Evolutionary conservation across 2,113 vertebrate genomes (phyloP), one percentile per base, ranked within the genome.

Genomic region (Callithrix jacchus): DNA sequence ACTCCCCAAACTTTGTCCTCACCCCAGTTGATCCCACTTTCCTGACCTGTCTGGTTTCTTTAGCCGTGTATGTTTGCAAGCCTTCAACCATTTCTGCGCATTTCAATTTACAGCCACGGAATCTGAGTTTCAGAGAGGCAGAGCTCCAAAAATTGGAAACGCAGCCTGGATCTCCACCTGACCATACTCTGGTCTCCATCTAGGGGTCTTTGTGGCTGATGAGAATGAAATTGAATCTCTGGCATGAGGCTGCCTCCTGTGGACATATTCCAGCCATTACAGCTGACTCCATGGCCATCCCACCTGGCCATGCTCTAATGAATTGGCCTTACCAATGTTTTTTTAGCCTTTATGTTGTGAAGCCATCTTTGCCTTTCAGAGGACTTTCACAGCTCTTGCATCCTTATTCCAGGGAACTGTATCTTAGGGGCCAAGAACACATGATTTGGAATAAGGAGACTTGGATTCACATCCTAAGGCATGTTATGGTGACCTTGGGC

Each of bases 271-370:
- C 64, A 25, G 7, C 35, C 14, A 0, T 37, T 66, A 54, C 3
- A 40, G 32, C 86, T 30, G 89, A 45, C 58, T 27, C 64, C 61
- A 16, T 18, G 11, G 14, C 23, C 1, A 1, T 42, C 52, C 30
- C 20, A 61, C 5, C 8, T 10, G 8, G 45, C 80, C 6, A 0
- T 21, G 6, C 21, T 25, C 74, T n/a, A 42, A 30, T 23, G 2
- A 86, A 27, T 37, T 61, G 49, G 32, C 71, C 37, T 73, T 52
- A 27, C 21, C 10, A 1, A 40, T 18, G 17, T 47, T 42, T 16
- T n/a, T 58, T 61, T 45, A 47, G 52, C 27, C 42, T 91, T 80
- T 84, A 73, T 23, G n/a, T n/a, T 88, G 16, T 84, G 71, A 91
- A 25, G 20, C 42, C 4, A 1, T 45, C n/a, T 37, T 77, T 91